These are phyloP conservation scores for Hedychridium roseum DNA, from an alignment of 2,888 invertebrate species.

Conservation along the genomic window DNA sequence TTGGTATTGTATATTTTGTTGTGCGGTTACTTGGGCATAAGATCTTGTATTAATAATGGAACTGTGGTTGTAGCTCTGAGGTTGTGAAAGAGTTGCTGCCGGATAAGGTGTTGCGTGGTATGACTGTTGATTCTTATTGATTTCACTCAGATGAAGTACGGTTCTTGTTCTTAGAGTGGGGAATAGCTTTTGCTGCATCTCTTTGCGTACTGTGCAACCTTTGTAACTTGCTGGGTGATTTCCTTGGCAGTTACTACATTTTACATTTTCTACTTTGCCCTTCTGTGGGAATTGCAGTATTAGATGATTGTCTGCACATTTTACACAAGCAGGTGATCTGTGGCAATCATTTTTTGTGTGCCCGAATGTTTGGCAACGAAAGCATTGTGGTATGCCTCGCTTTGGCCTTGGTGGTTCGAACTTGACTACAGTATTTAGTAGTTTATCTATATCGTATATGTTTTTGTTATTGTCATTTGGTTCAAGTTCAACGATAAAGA, in stretches of 20 bases:
- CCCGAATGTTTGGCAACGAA: background rate
- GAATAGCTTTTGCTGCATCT: constrained; percentile 11
- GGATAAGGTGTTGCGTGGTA: background rate
- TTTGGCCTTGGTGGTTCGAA: background rate
- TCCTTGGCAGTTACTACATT: constrained; percentile 29
- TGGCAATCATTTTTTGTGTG: constrained; percentile 1
- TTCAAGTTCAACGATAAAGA: too few species aligned
- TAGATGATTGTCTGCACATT: background rate
- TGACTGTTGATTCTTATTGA: background rate
- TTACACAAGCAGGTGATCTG: background rate
- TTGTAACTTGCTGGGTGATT: constrained; percentile 36
- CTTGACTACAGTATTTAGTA: background rate
- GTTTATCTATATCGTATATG: background rate
- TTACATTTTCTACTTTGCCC: constrained; percentile 7
- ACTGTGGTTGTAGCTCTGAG: too few species aligned
- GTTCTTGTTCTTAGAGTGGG: constrained; percentile 4
- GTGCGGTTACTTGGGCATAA: too few species aligned
- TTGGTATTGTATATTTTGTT: too few species aligned
- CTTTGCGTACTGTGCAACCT: constrained; percentile 21
- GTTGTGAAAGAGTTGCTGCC: too few species aligned
- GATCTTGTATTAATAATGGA: too few species aligned
- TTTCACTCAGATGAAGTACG: background rate
- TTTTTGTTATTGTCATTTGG: constrained; percentile 1
- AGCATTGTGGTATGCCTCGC: constrained; percentile 4
- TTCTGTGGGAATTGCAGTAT: constrained; percentile 10